Evolutionary conservation across 2,113 vertebrate genomes (phyloP), one percentile per base, ranked within the genome.

Genomic region (Rallus limicola): DNA sequence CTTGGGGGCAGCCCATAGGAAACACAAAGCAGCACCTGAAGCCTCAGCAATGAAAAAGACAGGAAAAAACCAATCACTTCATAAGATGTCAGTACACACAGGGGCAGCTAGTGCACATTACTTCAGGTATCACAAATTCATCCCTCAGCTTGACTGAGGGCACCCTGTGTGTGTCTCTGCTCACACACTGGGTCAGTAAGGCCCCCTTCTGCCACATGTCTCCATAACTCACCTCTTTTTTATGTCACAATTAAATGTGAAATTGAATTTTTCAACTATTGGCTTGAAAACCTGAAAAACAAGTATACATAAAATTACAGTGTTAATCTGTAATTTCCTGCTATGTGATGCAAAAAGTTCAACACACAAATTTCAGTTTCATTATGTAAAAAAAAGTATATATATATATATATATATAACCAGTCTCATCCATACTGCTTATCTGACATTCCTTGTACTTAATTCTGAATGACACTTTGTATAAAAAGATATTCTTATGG

Each of bases 251-350:
- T 98, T 98, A 96, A 99, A 99, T 9, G 96, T 98, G 90, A 99
- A 97, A 29, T 99, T 99, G 93, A 99, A 99, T 95, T 98, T 99
- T 95, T 99, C 99, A 36, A 98, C 93, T 21, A 99, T 98, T 34
- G 99, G 99, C 97, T 99, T 99, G 93, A 99, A 99, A 60, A 99
- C 98, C 99, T 99, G 97, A 86, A 97, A 97, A 95, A 84, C 34
- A 77, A 96, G 52, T 67, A 93, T 24, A 96, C 10, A 77, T 52
- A 46, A 86, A 96, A 90, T 23, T 11, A 58, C 14, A 82, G 20
- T 42, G 11, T 65, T 2, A 81, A 64, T 81, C 31, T 69, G 24
- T n/a, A 63, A 69, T 70, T 83, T 81, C 17, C 20, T 15, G 31
- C 11, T 83, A 19, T 71, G 63, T 78, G 21, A 86, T 16, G 5